Percentiles rank a stretch among this genome's conserved stretches.
Evolutionary conservation across 1,140 invertebrate genomes (phyloP).

Genomic region (Lerema accius): DNA sequence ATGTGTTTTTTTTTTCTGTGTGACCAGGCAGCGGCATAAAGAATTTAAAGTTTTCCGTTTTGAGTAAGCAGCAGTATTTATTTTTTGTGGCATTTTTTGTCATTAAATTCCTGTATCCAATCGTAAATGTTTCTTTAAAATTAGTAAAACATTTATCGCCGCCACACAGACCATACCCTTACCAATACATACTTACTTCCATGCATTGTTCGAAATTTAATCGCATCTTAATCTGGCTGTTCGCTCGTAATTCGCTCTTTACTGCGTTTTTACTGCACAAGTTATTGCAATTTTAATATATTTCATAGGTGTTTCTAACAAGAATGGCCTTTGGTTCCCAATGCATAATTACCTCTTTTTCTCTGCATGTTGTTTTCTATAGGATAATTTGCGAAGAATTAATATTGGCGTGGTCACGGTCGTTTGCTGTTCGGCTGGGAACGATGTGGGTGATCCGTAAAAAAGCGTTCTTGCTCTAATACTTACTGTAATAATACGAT

Average conservation of each 20-base stretch:
- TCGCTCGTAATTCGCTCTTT: constrained; percentile 9
- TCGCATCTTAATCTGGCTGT: constrained; percentile 29
- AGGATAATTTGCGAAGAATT: constrained; percentile 8
- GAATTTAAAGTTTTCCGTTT: too few species aligned
- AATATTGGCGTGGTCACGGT: constrained; percentile 14
- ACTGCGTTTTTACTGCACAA: constrained; percentile 23
- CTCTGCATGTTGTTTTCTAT: constrained; percentile 15
- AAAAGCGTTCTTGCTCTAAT: too few species aligned
- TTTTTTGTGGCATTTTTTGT: too few species aligned
- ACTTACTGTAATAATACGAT: too few species aligned
- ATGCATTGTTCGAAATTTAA: constrained; percentile 41
- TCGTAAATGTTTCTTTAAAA: too few species aligned
- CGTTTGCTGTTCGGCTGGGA: constrained; percentile 4
- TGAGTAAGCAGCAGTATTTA: too few species aligned
- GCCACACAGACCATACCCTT: neutral
- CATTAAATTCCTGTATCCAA: too few species aligned
- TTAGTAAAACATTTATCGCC: neutral
- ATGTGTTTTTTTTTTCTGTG: too few species aligned
- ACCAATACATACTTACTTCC: constrained; percentile 16
- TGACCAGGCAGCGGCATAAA: too few species aligned
- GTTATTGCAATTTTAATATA: constrained; percentile 18
- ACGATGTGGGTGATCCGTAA: constrained; percentile 24
- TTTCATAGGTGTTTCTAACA: neutral
- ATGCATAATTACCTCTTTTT: constrained; percentile 7
- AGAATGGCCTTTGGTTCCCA: constrained; percentile 1